phyloP scores from a whole-genome alignment of 2,888 invertebrate genomes.

The Drosophila melanosoma region DNA sequence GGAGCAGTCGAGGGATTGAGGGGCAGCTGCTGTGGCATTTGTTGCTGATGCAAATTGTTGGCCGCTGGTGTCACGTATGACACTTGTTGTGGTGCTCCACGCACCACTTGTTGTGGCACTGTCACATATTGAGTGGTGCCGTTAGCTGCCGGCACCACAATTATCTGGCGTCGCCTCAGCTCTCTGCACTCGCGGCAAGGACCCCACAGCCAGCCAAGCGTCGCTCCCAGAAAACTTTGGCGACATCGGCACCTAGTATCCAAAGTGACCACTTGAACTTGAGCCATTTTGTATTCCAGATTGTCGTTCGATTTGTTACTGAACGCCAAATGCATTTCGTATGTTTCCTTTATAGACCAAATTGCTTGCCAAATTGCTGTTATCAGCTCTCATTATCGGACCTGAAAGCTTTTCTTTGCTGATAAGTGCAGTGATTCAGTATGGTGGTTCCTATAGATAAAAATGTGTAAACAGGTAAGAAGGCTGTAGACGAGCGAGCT shows the following conservation, averaged over 20 bases:
- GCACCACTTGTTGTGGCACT: not conserved
- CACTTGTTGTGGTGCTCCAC: not conserved
- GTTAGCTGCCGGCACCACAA: conserved; percentile 9
- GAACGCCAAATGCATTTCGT: not conserved
- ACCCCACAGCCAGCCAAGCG: conserved; percentile 20
- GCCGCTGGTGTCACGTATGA: not conserved
- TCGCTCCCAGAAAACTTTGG: conserved; percentile 6
- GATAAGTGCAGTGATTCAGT: conserved; percentile 12
- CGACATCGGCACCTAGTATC: conserved; percentile 12
- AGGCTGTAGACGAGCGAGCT: no score
- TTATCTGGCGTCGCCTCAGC: conserved; percentile 1
- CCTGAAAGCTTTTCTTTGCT: not conserved
- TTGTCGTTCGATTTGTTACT: conserved; percentile 7
- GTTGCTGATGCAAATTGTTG: conserved; percentile 3
- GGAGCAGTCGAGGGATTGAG: not conserved
- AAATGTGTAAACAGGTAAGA: not conserved
- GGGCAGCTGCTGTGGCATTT: not conserved
- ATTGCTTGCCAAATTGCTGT: no score
- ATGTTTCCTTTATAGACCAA: conserved; percentile 12
- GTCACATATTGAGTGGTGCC: conserved; percentile 7
- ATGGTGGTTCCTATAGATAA: not conserved
- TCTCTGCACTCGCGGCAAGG: conserved; percentile 18
- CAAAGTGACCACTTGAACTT: conserved; percentile 20
- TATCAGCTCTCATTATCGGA: conserved; percentile 2
- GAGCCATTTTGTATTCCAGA: conserved; percentile 6